Evolutionary conservation across 2,797 vertebrate genomes (phyloP), one percentile per base, ranked within the genome.

Genomic region (Sebastolobus alascanus): DNA sequence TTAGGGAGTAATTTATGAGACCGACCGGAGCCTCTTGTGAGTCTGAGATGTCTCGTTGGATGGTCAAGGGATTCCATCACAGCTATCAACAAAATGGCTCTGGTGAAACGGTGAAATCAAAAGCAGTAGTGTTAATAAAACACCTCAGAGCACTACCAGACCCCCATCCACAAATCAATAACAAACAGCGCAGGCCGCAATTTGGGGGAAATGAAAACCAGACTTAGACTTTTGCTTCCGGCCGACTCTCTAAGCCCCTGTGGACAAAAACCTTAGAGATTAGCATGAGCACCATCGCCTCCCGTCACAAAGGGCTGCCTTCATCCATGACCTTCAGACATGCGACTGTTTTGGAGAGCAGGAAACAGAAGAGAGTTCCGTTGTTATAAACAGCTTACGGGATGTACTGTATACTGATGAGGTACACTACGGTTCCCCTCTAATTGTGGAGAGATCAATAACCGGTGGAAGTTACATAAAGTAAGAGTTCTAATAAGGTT

Each of bases 291-390:
- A 22, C 54, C 65, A 56, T 43, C 13, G 4, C 52, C 29, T 83
- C 69, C 52, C 68, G 18, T 83, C 77, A 76, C 27, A 70, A 59
- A 38, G 50, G 65, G 37, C 67, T 58, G 31, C 61, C 58, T 37
- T 79, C 29, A 46, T 73, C 58, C 4, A 22, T 69, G 85, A 87
- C 80, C 78, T 83, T 77, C 72, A 77, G 64, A 75, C 63, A 64
- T 54, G 58, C 46, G 2, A 33, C 22, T 69, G 60, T 75, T 74
- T 71, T 69, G 22, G 67, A 69, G 61, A 68, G 75, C 60, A 68
- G 64, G 13, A 80, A 35, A 76, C 60, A 73, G 37, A 67, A 11
- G 9, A 56, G 38, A 5, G 20, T 73, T 63, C 71, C 1, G 3
- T 50, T 50, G 46, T 50, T 20, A 75, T 72, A 76, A 79, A 63